These are phyloP conservation scores for Cephus runcator DNA, from an alignment of 2,888 invertebrate species.

Conservation along the genomic window DNA sequence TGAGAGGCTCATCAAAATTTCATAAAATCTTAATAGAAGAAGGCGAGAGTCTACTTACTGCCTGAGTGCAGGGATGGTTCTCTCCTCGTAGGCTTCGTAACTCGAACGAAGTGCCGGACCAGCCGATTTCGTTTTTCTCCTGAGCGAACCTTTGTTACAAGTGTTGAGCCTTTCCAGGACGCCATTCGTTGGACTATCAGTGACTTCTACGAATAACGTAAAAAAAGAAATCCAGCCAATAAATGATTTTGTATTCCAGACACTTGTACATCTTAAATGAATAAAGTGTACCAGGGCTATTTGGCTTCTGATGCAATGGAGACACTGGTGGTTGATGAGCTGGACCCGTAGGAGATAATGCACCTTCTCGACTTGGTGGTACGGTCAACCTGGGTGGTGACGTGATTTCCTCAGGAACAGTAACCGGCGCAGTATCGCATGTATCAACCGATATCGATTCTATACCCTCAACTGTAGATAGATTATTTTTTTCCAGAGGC, in stretches of 20 bases:
- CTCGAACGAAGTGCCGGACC: conserved; percentile 68
- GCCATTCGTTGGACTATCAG: conserved; percentile 68
- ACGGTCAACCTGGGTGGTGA: conserved; percentile 55
- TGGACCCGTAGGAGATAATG: conserved; percentile 64
- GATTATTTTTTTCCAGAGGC: conserved; percentile 59
- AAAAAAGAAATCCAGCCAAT: no score
- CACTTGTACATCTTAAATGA: neutral
- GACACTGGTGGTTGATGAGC: conserved; percentile 67
- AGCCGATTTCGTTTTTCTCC: conserved; percentile 68
- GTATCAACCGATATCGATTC: conserved; percentile 45
- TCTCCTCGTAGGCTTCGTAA: conserved; percentile 89
- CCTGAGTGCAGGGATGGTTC: conserved; percentile 84
- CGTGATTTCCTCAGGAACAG: conserved; percentile 48
- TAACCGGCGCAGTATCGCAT: conserved; percentile 34
- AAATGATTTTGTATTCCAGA: neutral
- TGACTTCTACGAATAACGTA: conserved; percentile 42
- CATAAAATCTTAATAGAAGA: conserved; percentile 7
- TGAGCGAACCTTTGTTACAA: conserved; percentile 69
- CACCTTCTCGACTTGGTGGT: conserved; percentile 61
- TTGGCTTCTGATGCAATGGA: conserved; percentile 67
- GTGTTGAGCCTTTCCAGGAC: conserved; percentile 53
- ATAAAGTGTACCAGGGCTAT: conserved; percentile 65
- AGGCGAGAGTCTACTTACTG: conserved; percentile 72
- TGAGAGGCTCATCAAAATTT: neutral
- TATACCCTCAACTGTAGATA: conserved; percentile 50